Evolutionary conservation across 2,888 invertebrate species (phyloP), one percentile per base, ranked within the genome.

Genomic region (Stomorhina lunata): DNA sequence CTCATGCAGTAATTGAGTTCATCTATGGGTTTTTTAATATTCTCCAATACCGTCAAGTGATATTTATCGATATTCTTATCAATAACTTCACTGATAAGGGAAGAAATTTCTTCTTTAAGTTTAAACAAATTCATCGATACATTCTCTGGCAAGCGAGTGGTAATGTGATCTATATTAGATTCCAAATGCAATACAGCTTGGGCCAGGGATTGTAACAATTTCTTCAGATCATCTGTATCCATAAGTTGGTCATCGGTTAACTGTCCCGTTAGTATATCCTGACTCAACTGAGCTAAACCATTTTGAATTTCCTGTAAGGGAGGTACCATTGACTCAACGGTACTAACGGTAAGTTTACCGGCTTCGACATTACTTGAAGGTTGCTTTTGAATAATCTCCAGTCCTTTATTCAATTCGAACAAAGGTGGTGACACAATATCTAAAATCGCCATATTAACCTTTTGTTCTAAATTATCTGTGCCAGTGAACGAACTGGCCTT

Each of bases 361-460:
- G 89, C 87, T 45, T 89, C 87, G 10, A 89, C 86, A 50, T 87
- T 88, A 12, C 85, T 86, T 0, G 88, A 88, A 25, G 88, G 88
- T 86, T 86, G 90, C 65, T 84, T 91, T 78, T 86, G 90, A 89
- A 88, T 93, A 66, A 88, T 86, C 90, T 94, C 94, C 83, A 95
- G 91, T 0, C 93, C 93, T 86, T 92, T 93, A 81, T 93, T 92
- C 5, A 95, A 89, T 87, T 94, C 94, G 71, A 93, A 91, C n/a
- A 94, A 91, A 0, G 94, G 93, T 15, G 93, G 92, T 85, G 93
- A 93, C 0, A 95, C 93, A 68, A 93, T 92, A 86, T 95, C 94
- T 72, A 95, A 92, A 34, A 94, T 92, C 73, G 93, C 93, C 77
- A 94, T 93, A 84, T 93, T 93, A 69, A 93, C 88, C 84, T 90